Evolutionary conservation across 2,113 vertebrate species (phyloP).

Genomic region (Motacilla alba): DNA sequence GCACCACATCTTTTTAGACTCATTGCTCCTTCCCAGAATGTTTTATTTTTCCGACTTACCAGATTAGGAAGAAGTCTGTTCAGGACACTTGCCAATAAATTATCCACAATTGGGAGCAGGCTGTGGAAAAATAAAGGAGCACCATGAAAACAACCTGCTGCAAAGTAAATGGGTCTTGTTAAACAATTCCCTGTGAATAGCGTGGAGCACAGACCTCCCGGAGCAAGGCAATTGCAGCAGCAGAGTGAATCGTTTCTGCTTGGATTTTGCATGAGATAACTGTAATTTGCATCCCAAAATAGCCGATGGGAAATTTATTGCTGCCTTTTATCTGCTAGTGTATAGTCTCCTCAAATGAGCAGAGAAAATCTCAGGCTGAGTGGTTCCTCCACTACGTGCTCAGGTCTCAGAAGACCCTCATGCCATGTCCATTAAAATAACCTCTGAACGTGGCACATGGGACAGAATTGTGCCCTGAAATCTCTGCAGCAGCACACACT

Average conservation of each 20-base stretch:
- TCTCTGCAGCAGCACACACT: rapidly evolving
- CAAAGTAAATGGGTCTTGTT: conserved; percentile 19
- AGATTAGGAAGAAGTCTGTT: conserved; percentile 67
- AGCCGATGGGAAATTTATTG: conserved; percentile 23
- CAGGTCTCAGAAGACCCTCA: rapidly evolving
- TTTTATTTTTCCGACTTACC: background rate
- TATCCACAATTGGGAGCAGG: conserved; percentile 73
- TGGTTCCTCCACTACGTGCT: background rate
- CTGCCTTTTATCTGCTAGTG: background rate
- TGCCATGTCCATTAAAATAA: rapidly evolving
- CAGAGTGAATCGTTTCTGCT: background rate
- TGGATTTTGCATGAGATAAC: conserved; percentile 27
- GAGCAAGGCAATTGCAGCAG: conserved; percentile 9
- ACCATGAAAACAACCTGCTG: background rate
- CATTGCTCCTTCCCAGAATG: background rate
- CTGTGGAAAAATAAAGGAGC: conserved; percentile 40
- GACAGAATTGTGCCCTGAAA: background rate
- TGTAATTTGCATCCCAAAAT: conserved; percentile 42
- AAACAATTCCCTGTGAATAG: conserved; percentile 14
- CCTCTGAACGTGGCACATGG: rapidly evolving
- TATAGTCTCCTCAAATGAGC: background rate
- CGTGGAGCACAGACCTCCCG: background rate
- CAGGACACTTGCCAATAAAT: conserved; percentile 70
- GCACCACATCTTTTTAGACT: background rate
- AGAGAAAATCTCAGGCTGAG: background rate